Conservation (phyloP, 2,888 invertebrate species). For the Diplazon laetatorius region DNA sequence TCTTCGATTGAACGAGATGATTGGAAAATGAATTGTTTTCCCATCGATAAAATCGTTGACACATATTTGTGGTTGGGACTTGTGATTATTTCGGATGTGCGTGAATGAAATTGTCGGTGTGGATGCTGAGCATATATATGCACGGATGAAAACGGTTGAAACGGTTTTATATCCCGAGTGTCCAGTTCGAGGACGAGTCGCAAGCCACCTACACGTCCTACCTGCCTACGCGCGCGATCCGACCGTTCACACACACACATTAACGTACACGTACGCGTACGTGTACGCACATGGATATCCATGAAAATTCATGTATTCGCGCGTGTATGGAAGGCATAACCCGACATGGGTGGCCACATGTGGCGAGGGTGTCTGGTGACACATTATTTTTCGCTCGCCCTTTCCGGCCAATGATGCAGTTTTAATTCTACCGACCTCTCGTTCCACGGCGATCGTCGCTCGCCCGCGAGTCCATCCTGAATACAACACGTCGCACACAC, state of each 20-base stretch:
- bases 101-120: background rate
- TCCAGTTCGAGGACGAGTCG: conserved; percentile 55
- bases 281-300: too few relatives aligned
- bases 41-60: too few relatives aligned
- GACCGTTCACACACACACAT: conserved; percentile 26
- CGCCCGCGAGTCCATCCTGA: background rate
- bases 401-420: conserved; percentile 66
- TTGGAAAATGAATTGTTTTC: too few relatives aligned
- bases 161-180: conserved; percentile 30
- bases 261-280: background rate
- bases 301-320: conserved; percentile 13
- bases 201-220: conserved; percentile 65
- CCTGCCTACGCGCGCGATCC: conserved; percentile 65
- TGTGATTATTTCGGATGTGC: background rate
- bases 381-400: conserved; percentile 76
- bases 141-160: conserved; percentile 33
- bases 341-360: conserved; percentile 74
- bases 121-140: background rate
- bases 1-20: too few relatives aligned
- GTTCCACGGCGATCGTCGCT: conserved; percentile 41
- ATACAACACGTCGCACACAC: conserved; percentile 21
- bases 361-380: conserved; percentile 76
- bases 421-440: conserved; percentile 61
- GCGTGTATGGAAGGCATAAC: conserved; percentile 54
- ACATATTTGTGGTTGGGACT: background rate